A percentile compares a stretch with the other conserved stretches of the same genome.
Evolutionary conservation across 2,113 vertebrate species (phyloP).

Genomic region (Phoenicopterus ruber): DNA sequence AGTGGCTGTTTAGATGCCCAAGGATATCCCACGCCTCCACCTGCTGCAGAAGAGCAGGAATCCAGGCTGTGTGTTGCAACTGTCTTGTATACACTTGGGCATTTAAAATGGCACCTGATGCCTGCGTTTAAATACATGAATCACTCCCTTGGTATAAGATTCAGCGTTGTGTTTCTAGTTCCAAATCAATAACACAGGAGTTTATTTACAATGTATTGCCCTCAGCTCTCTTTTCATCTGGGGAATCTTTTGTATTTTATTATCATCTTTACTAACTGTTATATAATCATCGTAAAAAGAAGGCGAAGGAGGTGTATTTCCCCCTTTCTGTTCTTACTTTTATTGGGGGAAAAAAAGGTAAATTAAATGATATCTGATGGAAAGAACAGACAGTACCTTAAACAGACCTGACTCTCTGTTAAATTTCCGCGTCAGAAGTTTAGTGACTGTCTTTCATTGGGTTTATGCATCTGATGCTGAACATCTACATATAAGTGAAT

Average conservation of each 20-base stretch:
- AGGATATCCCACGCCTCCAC: neutral
- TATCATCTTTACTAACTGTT: neutral
- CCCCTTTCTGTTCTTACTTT: neutral
- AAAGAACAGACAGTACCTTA: neutral
- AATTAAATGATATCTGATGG: neutral
- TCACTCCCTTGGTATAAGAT: neutral
- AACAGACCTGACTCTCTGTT: neutral
- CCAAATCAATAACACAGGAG: neutral
- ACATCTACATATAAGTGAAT: constrained; percentile 44
- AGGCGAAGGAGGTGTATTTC: neutral
- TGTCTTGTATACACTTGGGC: neutral
- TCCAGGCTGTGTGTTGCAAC: neutral
- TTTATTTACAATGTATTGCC: constrained; percentile 3
- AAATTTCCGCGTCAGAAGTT: constrained; percentile 14
- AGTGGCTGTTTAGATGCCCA: neutral
- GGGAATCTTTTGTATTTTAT: neutral
- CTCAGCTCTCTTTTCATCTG: neutral
- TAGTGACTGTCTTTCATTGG: neutral
- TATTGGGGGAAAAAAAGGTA: neutral
- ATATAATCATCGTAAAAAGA: neutral
- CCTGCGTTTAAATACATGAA: neutral
- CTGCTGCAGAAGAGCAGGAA: neutral
- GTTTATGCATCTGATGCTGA: neutral
- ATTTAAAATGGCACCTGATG: neutral
- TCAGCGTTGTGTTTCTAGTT: neutral